Base-by-base conservation (phyloP, 30 jellyfish, hydroid and myxozoan species). In the Hydractinia echinata region DNA sequence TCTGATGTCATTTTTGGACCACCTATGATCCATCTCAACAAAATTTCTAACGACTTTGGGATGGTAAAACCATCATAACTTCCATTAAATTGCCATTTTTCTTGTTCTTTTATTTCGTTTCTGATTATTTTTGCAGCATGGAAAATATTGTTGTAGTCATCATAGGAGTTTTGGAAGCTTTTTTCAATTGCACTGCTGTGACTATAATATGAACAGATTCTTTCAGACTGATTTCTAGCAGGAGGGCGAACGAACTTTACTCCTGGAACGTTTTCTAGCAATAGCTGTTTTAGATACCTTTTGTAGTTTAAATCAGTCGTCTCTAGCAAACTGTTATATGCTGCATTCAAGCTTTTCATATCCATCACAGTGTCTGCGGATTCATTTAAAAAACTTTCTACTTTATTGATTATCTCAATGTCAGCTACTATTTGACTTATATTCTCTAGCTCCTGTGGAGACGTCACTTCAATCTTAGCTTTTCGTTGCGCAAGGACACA, bases 41-140 rank as follows among this genome's bases (percentile, higher is more conserved):
- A 70, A 20, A 51, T 53, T 44, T 48, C 52, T 11, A 62, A 72
- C 9, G 87, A 81, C 48, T 51, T 81, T 15, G 88, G 86, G 21
- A 66, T 55, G 19, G 52, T 52, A 64, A 78, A 78, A 15, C 86
- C 86, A 18, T 61, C 81, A 54, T 54, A 55, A 64, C 53, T 39
- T 52, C 83, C 84, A 7, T 50, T 21, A 78, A 78, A 78, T 39
- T 52, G 15, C 84, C 86, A 78, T 19, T 52, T 19, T 60, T 66
- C 13, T 66, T 21, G 87, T 49, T 81, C 70, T 30, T 64, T 77
- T 76, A 81, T 55, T 9, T 10, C 86, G 52, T 67, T 70, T 44
- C 86, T 48, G 49, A 81, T 70, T 6, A 70, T 49, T 15, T 70
- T 81, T 16, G 88, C 87, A 10, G 90, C 89, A 50, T 76, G 56